Evolutionary conservation across 2,888 invertebrate species (phyloP).

Genomic region (Drosophila lacicola): DNA sequence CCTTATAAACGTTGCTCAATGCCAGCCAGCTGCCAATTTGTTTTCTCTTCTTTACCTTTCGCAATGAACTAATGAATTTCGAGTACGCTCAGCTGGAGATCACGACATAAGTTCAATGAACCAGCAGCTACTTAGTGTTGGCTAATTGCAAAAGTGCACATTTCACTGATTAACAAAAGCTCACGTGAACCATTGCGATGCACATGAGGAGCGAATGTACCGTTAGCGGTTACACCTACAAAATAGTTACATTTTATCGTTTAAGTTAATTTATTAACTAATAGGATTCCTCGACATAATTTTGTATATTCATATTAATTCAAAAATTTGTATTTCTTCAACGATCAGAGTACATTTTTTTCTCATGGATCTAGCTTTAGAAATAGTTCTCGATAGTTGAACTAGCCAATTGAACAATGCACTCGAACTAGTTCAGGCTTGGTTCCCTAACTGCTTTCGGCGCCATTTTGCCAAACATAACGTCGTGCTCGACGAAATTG

Average conservation of each 20-base stretch:
- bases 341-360: too few species aligned
- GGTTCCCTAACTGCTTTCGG: too few species aligned
- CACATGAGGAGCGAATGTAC: neutral
- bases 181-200: neutral
- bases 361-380: neutral
- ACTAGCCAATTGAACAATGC: neutral
- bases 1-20: neutral
- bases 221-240: too few species aligned
- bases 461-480: neutral
- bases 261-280: too few species aligned
- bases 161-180: neutral
- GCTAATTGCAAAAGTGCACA: neutral
- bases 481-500: neutral
- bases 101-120: neutral
- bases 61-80: conserved; percentile 9
- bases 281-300: too few species aligned
- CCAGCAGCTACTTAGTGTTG: neutral
- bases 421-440: neutral
- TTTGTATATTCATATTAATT: too few species aligned
- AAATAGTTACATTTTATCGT: too few species aligned
- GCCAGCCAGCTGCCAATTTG: neutral
- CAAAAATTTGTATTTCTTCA: too few species aligned
- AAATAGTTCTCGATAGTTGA: neutral
- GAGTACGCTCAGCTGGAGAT: conserved; percentile 2
- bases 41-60: neutral